A percentile compares a stretch with the other conserved stretches of the same genome.
phyloP scores from a whole-genome alignment of 2,888 invertebrate genomes.

The Hedychridium roseum region DNA sequence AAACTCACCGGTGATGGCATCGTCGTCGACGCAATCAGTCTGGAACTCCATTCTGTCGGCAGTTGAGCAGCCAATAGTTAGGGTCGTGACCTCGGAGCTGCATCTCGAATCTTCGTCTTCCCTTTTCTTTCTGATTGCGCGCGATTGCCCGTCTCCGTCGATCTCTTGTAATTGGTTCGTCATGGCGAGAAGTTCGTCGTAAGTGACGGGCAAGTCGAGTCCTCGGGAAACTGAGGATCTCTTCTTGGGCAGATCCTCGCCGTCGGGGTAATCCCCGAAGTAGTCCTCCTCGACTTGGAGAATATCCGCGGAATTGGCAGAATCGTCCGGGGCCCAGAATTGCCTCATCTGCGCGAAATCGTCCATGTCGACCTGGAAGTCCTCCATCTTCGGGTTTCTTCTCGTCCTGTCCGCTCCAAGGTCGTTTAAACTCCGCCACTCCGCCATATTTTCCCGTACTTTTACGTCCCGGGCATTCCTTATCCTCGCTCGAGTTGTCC shows the following conservation, averaged over 20 bases:
- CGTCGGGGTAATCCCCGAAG: slow-evolving; percentile 51
- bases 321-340: slow-evolving; percentile 39
- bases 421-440: slow-evolving; percentile 10
- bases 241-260: slow-evolving; percentile 38
- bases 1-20: slow-evolving; percentile 72
- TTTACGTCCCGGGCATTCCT: slow-evolving; percentile 2
- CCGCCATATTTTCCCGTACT: slow-evolving; percentile 1
- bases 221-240: slow-evolving; percentile 25
- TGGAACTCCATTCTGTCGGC: slow-evolving; percentile 82
- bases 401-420: slow-evolving; percentile 22
- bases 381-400: slow-evolving; percentile 43
- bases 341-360: slow-evolving; percentile 41
- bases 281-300: slow-evolving; percentile 48
- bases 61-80: slow-evolving; percentile 80
- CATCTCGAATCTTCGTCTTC: slow-evolving; percentile 52
- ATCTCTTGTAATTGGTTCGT: slow-evolving; percentile 38
- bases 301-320: slow-evolving; percentile 32
- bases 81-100: slow-evolving; percentile 69
- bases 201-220: slow-evolving; percentile 28
- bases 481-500: too few relatives aligned
- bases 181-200: slow-evolving; percentile 44
- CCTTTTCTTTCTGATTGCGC: slow-evolving; percentile 43
- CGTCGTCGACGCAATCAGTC: slow-evolving; percentile 75
- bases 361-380: slow-evolving; percentile 48
- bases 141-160: slow-evolving; percentile 20